Evolutionary conservation across 2,888 invertebrate species (phyloP), one percentile per base, ranked within the genome.

Genomic region (Apodemia mormo): DNA sequence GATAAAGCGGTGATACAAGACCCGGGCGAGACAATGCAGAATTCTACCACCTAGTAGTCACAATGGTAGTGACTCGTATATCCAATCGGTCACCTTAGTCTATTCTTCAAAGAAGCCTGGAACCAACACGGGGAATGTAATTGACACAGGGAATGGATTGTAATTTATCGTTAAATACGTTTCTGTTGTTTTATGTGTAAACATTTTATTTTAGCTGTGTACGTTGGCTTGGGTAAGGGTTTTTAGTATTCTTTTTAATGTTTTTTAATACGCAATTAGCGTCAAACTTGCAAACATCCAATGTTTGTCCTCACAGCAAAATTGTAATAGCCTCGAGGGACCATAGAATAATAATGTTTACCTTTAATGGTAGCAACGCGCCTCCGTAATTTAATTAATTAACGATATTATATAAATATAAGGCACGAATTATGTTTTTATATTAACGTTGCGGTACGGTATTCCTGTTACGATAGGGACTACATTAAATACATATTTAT

Each of bases 181-280:
- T 45, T 12, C 3, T 10, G 45, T 12, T 45, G 45, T 45, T 45
- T 45, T 6, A 12, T 56, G 56, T 56, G 56, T 56, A 56, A 56
- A 22, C 22, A 56, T 29, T 9, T 22, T 8, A 29, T 58, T 58
- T 58, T 30, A 10, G 10, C 29, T 58, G 58, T 29, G 58, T 30
- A 58, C 30, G n/a, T 58, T 58, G 58, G 58, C 30, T 10, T 22
- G 30, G 30, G 30, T 58, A 30, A 58, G 30, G 30, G 30, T 22
- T 58, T 58, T 58, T 58, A 45, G 12, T 58, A 58, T 58, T 58
- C 54, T 30, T 58, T 58, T 58, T 30, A 58, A 58, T 58, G 58
- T 54, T 58, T 58, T 58, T 58, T 58, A 58, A 58, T 58, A 30
- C 30, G 30, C 58, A 58, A 58, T 58, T 58, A 58, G 58, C 22